Evolutionary conservation across 1,140 invertebrate genomes (phyloP).

Genomic region (Stratiolaelaps scimitus): DNA sequence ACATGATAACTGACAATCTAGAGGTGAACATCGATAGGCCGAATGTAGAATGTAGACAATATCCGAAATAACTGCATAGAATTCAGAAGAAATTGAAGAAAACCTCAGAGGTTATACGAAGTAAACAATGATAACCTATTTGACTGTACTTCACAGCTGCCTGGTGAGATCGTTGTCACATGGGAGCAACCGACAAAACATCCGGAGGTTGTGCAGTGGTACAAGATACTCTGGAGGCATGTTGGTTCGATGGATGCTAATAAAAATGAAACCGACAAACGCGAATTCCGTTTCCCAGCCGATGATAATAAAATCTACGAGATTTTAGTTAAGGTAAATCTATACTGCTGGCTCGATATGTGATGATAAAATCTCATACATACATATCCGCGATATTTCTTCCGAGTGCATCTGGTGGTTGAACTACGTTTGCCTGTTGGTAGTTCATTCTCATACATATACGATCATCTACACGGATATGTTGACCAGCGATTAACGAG

Average conservation of each 20-base stretch:
- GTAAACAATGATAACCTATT: no score
- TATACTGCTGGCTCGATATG: neutral
- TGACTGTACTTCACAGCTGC: constrained; percentile 7
- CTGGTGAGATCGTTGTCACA: constrained; percentile 44
- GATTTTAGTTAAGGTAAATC: constrained; percentile 52
- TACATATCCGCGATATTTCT: no score
- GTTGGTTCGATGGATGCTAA: constrained; percentile 40
- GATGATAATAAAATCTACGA: constrained; percentile 60
- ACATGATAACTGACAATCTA: neutral
- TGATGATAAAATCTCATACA: no score
- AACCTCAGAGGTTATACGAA: no score
- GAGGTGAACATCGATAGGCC: neutral
- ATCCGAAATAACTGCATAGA: neutral
- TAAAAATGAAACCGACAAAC: constrained; percentile 54
- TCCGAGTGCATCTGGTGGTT: no score
- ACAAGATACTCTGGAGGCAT: constrained; percentile 51
- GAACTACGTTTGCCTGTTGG: no score
- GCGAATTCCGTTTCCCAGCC: constrained; percentile 53
- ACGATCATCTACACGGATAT: no score
- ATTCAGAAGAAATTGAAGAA: no score
- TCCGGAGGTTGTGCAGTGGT: constrained; percentile 63
- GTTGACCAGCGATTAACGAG: no score
- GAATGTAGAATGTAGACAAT: neutral
- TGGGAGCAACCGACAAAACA: constrained; percentile 68
- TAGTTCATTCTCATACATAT: no score